Base-by-base conservation (phyloP, 1,140 invertebrate species). In the Drosophila insularis region DNA sequence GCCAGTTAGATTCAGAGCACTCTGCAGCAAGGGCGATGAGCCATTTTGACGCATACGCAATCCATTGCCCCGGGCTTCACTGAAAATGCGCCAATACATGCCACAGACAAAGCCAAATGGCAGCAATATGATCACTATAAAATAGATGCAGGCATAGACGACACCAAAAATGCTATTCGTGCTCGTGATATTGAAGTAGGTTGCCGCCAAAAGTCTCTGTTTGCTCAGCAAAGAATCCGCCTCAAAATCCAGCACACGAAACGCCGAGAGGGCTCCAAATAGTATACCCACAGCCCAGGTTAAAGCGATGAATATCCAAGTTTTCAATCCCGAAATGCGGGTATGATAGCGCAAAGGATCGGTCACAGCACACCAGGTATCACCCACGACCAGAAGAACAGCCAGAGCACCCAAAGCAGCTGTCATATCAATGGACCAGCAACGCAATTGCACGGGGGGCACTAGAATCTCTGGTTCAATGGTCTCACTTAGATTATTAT, bases 291-390 rank as follows among this genome's bases (percentile, higher is more conserved):
- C 90, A 6, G 94, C 73, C 97, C 96, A 95, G 8, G 94, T 93
- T 11, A 93, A 92, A 7, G 94, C 92, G 61, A 97, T 96, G 10
- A 97, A 92, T 0, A 95, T 90, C 1, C 93, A 94, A 0, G 95
- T 96, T 50, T 95, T 94, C 8, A 94, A 92, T 78, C 96, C 95
- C 78, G 96, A 94, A 66, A 98, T 94, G 32, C 95, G 94, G 13
- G 95, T 94, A 71, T 96, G 95, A 90, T 98, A 97, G n/a, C 96
- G 94, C 21, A 98, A 93, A 0, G 97, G 97, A 90, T 97, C 96
- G 4, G 96, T 96, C 32, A 98, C 96, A 0, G 97, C 97, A 72
- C 96, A 95, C 91, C 97, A 97, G 80, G 97, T 96, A 86, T 98
- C 97, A 2, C 97, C 92, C 1, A 96, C 96, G 39, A 98, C 97